Percentiles rank a stretch among this genome's conserved stretches.
Evolutionary conservation across 2,113 vertebrate species (phyloP).

Genomic region (Nesogale talazaci): DNA sequence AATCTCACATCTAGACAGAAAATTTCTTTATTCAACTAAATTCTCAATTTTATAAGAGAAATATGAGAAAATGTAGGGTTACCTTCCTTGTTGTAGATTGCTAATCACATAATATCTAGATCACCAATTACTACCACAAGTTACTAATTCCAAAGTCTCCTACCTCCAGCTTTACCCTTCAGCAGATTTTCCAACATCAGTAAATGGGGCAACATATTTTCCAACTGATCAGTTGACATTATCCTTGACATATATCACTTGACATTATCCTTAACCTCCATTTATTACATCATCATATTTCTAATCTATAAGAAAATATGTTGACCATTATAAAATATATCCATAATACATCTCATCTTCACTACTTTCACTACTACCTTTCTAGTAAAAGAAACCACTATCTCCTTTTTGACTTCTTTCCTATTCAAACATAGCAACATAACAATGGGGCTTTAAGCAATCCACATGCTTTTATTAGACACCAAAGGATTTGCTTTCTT

Average conservation of each 20-base stretch:
- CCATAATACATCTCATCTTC: too few species aligned
- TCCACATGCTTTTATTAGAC: neutral
- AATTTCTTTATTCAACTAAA: neutral
- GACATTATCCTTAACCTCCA: neutral
- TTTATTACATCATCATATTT: neutral
- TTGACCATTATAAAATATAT: neutral
- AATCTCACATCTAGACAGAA: neutral
- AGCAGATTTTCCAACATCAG: neutral
- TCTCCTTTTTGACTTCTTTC: too few species aligned
- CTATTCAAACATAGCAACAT: neutral
- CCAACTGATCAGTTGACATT: neutral
- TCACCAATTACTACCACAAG: neutral
- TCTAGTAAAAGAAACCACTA: neutral
- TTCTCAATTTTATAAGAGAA: neutral
- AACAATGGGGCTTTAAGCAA: neutral
- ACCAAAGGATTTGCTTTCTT: neutral
- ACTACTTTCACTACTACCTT: neutral
- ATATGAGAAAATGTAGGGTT: neutral
- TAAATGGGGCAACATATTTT: constrained; percentile 16
- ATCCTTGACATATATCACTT: neutral
- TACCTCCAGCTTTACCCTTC: neutral
- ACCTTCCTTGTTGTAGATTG: neutral
- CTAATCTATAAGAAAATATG: neutral
- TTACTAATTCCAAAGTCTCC: neutral
- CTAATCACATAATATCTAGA: neutral